Conservation (phyloP, 2,797 vertebrate genomes). For the Hydrophis major region DNA sequence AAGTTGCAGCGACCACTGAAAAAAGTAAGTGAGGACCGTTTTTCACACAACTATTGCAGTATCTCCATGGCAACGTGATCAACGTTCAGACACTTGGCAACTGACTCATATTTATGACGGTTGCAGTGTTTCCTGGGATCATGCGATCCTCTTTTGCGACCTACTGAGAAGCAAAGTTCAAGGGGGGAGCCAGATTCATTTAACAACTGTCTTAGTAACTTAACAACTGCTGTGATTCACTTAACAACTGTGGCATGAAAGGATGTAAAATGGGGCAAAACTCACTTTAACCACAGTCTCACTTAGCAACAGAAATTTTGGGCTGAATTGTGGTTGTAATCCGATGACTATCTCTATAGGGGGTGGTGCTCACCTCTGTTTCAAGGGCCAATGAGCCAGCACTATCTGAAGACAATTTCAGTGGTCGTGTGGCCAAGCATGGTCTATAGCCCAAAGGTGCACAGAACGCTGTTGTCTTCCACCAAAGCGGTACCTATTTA, state of each 20-base stretch:
- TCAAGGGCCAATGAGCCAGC: neutral
- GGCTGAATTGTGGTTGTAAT: neutral
- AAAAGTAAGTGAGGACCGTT: neutral
- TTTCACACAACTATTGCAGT: neutral
- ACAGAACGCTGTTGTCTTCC: neutral
- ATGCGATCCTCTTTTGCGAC: neutral
- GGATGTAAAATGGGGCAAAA: too few relatives aligned
- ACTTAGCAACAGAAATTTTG: neutral
- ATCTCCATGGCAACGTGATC: neutral
- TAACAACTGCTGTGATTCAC: neutral
- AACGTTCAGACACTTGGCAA: neutral
- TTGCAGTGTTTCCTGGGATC: neutral
- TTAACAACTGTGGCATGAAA: too few relatives aligned
- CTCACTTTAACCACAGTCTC: too few relatives aligned
- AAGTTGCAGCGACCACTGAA: neutral
- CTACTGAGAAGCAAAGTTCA: neutral
- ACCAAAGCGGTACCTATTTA: neutral
- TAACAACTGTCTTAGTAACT: neutral
- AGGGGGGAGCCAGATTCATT: neutral
- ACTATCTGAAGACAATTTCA: neutral
- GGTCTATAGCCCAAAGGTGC: neutral
- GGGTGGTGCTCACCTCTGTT: neutral
- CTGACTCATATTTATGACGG: neutral
- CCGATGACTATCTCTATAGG: neutral
- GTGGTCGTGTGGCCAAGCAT: neutral